Percentiles rank a stretch among this genome's conserved stretches.
Evolutionary conservation across 2,888 invertebrate genomes (phyloP).

Genomic region (Scelioninae gen. 2): DNA sequence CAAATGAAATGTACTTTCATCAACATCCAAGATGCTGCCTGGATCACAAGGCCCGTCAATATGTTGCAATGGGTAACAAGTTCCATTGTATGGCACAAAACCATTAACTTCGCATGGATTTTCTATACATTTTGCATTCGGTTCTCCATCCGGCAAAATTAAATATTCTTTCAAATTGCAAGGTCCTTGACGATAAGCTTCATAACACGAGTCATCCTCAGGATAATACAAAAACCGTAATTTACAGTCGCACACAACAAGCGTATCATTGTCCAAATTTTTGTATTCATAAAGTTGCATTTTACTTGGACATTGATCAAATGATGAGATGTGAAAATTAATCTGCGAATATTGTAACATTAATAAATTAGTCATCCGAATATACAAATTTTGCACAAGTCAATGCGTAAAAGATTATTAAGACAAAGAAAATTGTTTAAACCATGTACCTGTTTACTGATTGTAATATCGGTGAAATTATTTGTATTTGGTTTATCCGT

Average conservation of each 20-base stretch:
- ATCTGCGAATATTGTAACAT: not conserved
- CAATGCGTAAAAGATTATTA: no score
- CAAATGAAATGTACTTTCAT: conserved; percentile 78
- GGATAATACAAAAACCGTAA: conserved; percentile 79
- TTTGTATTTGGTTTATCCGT: not conserved
- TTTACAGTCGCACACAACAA: conserved; percentile 80
- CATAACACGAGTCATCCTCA: conserved; percentile 79
- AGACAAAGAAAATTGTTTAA: no score
- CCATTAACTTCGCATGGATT: conserved; percentile 80
- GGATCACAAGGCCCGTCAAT: conserved; percentile 76
- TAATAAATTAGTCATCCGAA: not conserved
- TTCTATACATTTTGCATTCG: conserved; percentile 78
- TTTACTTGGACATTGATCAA: conserved; percentile 78
- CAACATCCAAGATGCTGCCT: conserved; percentile 78
- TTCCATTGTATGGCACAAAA: conserved; percentile 75
- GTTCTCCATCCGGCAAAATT: conserved; percentile 76
- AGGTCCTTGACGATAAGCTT: conserved; percentile 81
- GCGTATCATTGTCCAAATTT: conserved; percentile 75
- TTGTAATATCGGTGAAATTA: not conserved
- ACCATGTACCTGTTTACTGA: not conserved
- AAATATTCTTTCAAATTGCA: conserved; percentile 78
- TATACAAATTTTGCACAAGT: no score
- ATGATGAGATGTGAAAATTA: not conserved
- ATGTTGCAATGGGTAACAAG: conserved; percentile 76
- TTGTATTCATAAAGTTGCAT: conserved; percentile 82